Base-by-base conservation (phyloP, 2,113 vertebrate species). In the Hydrolagus affinis region DNA sequence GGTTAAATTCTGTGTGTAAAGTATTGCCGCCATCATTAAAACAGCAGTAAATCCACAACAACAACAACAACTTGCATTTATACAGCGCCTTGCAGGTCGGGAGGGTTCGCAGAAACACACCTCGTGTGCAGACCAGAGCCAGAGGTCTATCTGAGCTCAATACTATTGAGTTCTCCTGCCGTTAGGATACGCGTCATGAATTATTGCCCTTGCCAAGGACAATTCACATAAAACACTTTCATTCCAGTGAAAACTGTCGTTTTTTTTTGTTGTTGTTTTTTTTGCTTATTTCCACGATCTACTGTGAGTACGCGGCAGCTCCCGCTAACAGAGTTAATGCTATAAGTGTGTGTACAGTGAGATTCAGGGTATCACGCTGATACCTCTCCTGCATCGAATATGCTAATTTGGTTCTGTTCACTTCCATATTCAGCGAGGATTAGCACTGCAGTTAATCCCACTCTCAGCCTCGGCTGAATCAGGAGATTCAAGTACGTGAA, bases 221-320 rank as follows among this genome's bases (percentile, higher is more conserved):
- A 60, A 23, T 77, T 6, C 11, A 59, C 25, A 59, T 77, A n/a
- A 77, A 77, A 62, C 11, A 62, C 57, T 0, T 64, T 80, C 76
- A 80, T 64, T 80, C 62, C 62, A 11, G 59, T 28, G 15, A 62
- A 25, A 64, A 2, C 7, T 80, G 12, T 7, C 59, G 60, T 21
- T 12, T 80, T 62, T 25, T 8, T 80, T 28, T 19, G n/a, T n/a
- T n/a, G n/a, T n/a, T n/a, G n/a, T n/a, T 56, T 14, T 21, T 19
- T 75, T 6, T 56, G n/a, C 62, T 80, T 80, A 80, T 80, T 80
- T 62, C 59, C n/a, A 17, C 28, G 8, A 80, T 64, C 76, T 28
- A 14, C 32, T 11, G 2, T 75, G 19, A 56, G 21, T 10, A 56
- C 11, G 1, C 62, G 57, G 6, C 28, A 64, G 25, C 23, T 21